Conservation (phyloP, 2,113 vertebrate species). For the Channa argus region DNA sequence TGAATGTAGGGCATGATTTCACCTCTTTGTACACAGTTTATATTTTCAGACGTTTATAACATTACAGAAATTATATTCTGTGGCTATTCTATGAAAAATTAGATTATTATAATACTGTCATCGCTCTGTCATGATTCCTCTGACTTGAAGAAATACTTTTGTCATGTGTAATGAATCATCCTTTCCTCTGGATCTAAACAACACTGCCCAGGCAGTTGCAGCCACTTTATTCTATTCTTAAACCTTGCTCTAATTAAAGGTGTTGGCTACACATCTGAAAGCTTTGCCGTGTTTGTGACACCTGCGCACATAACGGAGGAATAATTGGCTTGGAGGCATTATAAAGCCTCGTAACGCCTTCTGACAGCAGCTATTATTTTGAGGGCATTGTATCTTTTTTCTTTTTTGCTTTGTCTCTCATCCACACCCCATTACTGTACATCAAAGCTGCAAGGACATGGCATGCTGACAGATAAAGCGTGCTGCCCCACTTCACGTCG, state of each 20-base stretch:
- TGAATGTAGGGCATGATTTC: constrained; percentile 12
- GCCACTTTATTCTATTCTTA: constrained; percentile 69
- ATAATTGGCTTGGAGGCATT: constrained; percentile 72
- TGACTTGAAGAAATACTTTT: constrained; percentile 14
- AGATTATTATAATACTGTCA: not conserved
- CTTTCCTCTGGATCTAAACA: constrained; percentile 51
- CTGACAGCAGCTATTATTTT: constrained; percentile 73
- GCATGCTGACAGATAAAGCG: constrained; percentile 68
- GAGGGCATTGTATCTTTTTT: constrained; percentile 51
- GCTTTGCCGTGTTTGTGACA: constrained; percentile 63
- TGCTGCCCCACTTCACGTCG: constrained; percentile 57
- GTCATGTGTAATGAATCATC: constrained; percentile 38
- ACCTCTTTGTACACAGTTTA: constrained; percentile 8
- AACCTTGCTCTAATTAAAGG: constrained; percentile 80
- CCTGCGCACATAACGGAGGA: constrained; percentile 64
- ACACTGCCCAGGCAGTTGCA: constrained; percentile 22
- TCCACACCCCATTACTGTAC: constrained; percentile 55
- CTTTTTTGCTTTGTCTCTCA: constrained; percentile 22
- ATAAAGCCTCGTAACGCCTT: constrained; percentile 58
- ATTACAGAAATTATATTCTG: not conserved
- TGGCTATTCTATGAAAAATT: not conserved
- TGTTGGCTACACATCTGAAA: constrained; percentile 72
- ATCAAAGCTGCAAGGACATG: constrained; percentile 55
- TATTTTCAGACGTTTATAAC: not conserved
- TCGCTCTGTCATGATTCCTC: not conserved